Base-by-base conservation (phyloP, 2,797 vertebrate genomes). In the Heteromormyrus szaboi region DNA sequence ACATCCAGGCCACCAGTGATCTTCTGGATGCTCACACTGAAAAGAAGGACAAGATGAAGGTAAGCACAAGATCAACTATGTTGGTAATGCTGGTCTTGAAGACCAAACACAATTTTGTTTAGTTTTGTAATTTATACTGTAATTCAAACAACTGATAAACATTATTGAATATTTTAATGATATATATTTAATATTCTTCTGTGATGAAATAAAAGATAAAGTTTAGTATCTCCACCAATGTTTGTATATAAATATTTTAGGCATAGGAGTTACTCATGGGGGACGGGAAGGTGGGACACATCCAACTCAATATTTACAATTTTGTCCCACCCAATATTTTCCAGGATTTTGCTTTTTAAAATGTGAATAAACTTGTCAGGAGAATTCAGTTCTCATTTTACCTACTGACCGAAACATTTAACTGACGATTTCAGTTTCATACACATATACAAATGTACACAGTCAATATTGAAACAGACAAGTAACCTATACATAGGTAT, bases 11-110 rank as follows among this genome's bases (percentile, higher is more conserved):
- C 25, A 99, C 98, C 0, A 95, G 91, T 90, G 86, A 92, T 37
- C 97, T 99, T 91, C 96, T 99, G 90, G 94, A 93, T 68, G 91
- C 93, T 0, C 99, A 99, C 94, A 96, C 95, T 0, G 94, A 93
- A 92, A 99, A 98, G 94, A 98, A 96, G 91, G 95, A 95, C 88
- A 95, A 94, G 91, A 98, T 97, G 94, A 99, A 99, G 98, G 99
- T 99, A 41, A 19, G 37, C 6, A 46, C 41, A 46, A 11, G 41
- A 54, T 54, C 14, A n/a, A 37, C 22, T 25, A 29, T 17, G 51
- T 33, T 6, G n/a, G 48, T 51, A 22, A 25, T 51, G 9, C 9
- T 29, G 37, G n/a, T 44, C 3, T 22, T 62, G 56, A 22, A 65
- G 19, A 41, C 33, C 19, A 48, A 12, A 53, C 14, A 33, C 37